A percentile compares a stretch with the other conserved stretches of the same genome.
phyloP scores from a whole-genome alignment of 2,888 invertebrate genomes.

The Eutolmus rufibarbis region DNA sequence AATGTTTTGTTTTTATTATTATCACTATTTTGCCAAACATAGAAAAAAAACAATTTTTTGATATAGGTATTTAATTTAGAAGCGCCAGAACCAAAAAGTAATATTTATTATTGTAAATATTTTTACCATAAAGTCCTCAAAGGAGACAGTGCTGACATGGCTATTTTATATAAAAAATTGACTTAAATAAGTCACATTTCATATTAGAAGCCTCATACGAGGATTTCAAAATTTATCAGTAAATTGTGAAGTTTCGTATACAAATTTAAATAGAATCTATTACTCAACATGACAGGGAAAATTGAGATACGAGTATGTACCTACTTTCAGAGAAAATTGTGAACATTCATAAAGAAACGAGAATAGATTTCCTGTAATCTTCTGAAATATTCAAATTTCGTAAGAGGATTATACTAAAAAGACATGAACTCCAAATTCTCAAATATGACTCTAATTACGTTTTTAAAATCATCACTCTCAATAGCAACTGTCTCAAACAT shows the following conservation, averaged over 20 bases:
- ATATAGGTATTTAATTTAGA: too few relatives aligned
- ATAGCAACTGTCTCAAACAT: not conserved
- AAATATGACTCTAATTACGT: not conserved
- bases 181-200: not conserved
- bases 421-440: not conserved
- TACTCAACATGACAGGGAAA: not conserved
- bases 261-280: not conserved
- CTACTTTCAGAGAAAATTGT: not conserved
- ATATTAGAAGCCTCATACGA: not conserved
- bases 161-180: not conserved
- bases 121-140: too few relatives aligned
- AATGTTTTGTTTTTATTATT: too few relatives aligned
- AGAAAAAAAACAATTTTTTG: too few relatives aligned
- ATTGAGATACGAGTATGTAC: too few relatives aligned
- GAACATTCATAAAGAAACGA: not conserved
- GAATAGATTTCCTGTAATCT: not conserved
- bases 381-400: not conserved
- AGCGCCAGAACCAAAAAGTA: too few relatives aligned
- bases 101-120: too few relatives aligned
- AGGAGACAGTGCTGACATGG: not conserved
- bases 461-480: not conserved
- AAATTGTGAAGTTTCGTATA: not conserved
- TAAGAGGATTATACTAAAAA: not conserved
- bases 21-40: too few relatives aligned
- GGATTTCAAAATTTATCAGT: not conserved